A percentile compares a stretch with the other conserved stretches of the same genome.
phyloP scores from a whole-genome alignment of 2,113 vertebrate genomes.

The Tetraodon nigroviridis region DNA sequence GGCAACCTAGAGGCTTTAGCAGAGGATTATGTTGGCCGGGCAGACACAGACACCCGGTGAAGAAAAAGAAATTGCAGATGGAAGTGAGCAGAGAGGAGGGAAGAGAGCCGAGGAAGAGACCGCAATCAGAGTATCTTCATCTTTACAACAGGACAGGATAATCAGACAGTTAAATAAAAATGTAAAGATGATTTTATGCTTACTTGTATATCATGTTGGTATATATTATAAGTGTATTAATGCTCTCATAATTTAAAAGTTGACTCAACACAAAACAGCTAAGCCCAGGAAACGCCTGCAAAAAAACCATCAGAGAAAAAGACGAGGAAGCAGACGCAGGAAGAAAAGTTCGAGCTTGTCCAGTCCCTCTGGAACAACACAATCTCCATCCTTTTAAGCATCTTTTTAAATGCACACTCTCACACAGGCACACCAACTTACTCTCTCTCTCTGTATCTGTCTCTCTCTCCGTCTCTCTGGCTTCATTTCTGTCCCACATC shows the following conservation, averaged over 20 bases:
- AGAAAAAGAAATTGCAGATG: slow-evolving; percentile 41
- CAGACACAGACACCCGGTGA: slow-evolving; percentile 41
- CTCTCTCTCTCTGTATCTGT: slow-evolving; percentile 23
- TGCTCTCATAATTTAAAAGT: not conserved
- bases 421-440: slow-evolving; percentile 10
- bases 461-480: slow-evolving; percentile 33
- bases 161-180: slow-evolving; percentile 11
- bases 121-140: slow-evolving; percentile 8
- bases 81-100: slow-evolving; percentile 22
- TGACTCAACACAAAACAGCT: not conserved
- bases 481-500: slow-evolving; percentile 62
- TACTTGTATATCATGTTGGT: not conserved
- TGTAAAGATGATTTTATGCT: not conserved
- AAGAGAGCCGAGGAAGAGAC: not conserved
- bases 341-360: slow-evolving; percentile 16
- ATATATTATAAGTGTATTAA: not conserved
- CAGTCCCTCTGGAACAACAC: slow-evolving; percentile 49
- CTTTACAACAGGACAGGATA: slow-evolving; percentile 18
- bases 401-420: slow-evolving; percentile 23
- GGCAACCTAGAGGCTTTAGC: slow-evolving; percentile 73
- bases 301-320: not conserved
- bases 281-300: too few relatives aligned
- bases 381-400: slow-evolving; percentile 28
- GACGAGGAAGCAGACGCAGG: slow-evolving; percentile 5
- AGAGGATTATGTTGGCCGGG: slow-evolving; percentile 70